Base-by-base conservation (phyloP, 2,888 invertebrate species). In the Perdita meconis region DNA sequence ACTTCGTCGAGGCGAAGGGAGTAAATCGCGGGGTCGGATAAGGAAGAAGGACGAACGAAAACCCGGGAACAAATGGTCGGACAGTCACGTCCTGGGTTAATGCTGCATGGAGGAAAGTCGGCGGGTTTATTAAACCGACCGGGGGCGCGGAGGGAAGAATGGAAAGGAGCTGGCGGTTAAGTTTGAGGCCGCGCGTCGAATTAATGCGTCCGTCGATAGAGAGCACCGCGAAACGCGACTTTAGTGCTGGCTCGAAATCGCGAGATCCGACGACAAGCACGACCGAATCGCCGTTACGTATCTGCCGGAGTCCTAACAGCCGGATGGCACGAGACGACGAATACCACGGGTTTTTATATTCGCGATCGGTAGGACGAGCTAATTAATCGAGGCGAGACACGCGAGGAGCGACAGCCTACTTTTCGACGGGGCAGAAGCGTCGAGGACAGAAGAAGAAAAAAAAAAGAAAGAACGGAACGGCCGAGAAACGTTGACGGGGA, bases 41-140 rank as follows among this genome's bases (percentile, higher is more conserved):
- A 79, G 69, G 19, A 56, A 67, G 75, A 78, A 68, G 60, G 82
- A 80, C 80, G 69, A 44, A 75, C 78, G 71, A 78, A 86, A 86
- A 70, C 57, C n/a, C 73, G 66, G 80, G 82, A 83, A 80, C 74
- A 69, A 85, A 85, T 76, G 76, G 76, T 70, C 83, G 81, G 88
- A 83, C 86, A 83, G 90, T 90, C 89, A 89, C 89, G 90, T 88
- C 84, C 83, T 84, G 86, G 85, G 88, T 90, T 90, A 90, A 90
- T 89, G 90, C 88, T 85, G 90, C 89, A 88, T 89, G 87, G 87
- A 87, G 87, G 84, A 87, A 88, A 90, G 87, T 89, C 89, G 73
- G 86, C 72, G 81, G 89, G 86, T 90, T 90, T 90, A 90, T 89
- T 89, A 90, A 89, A 88, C 84, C 85, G 84, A 77, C 80, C 70